These are phyloP conservation scores for Dolichopus griseipennis DNA, from an alignment of 2,888 invertebrate genomes.

Conservation along the genomic window DNA sequence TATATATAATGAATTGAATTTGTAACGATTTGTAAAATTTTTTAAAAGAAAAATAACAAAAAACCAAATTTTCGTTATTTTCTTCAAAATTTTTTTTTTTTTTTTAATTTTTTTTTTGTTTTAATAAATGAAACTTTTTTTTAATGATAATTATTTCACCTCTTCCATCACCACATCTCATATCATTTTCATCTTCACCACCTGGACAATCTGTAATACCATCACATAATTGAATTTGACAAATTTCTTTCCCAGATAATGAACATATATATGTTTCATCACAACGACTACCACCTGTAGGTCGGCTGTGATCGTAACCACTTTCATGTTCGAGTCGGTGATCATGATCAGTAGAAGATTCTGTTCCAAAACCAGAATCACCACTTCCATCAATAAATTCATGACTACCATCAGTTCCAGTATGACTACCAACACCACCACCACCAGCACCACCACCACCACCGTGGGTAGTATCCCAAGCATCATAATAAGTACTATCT, in stretches of 20 bases:
- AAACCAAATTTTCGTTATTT: no score
- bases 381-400: neutral
- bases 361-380: neutral
- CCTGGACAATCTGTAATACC: slow-evolving; percentile 33
- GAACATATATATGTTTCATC: slow-evolving; percentile 34
- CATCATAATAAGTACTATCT: no score
- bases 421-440: neutral
- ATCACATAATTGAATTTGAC: slow-evolving; percentile 37
- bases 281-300: slow-evolving; percentile 30
- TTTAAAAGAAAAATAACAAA: no score
- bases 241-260: slow-evolving; percentile 29
- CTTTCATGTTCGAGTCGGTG: no score
- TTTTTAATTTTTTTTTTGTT: no score
- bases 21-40: no score
- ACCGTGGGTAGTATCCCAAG: no score
- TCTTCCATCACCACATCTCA: neutral
- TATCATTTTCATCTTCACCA: slow-evolving; percentile 37
- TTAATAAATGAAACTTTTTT: no score
- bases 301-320: no score
- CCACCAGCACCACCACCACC: no score
- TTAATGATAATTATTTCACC: neutral
- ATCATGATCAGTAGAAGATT: neutral
- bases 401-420: neutral
- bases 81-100: no score
- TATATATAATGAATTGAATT: no score